These are phyloP conservation scores for Drosophila quinaria DNA, from an alignment of 2,888 invertebrate species.

Conservation along the genomic window DNA sequence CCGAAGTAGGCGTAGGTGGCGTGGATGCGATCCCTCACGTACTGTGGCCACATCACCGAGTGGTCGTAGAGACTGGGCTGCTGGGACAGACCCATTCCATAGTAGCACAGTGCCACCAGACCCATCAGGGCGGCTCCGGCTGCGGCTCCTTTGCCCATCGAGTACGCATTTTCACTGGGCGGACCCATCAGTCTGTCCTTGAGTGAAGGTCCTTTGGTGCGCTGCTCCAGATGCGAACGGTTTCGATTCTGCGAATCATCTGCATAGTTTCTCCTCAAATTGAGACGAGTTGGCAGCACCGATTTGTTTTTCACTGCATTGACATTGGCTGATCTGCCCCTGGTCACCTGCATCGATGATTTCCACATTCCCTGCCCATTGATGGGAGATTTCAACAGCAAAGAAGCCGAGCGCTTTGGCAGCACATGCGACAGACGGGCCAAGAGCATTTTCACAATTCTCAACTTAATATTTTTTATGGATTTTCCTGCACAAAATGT, in stretches of 20 bases:
- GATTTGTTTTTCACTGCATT: conserved; percentile 1
- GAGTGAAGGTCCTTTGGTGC: conserved; percentile 86
- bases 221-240: conserved; percentile 84
- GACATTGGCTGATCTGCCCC: neutral
- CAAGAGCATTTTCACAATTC: conserved; percentile 52
- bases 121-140: conserved; percentile 96
- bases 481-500: conserved; percentile 9
- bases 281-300: conserved; percentile 10
- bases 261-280: conserved; percentile 37
- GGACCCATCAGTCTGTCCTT: conserved; percentile 92
- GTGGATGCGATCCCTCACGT: conserved; percentile 95
- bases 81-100: conserved; percentile 94
- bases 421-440: conserved; percentile 52
- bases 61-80: conserved; percentile 93
- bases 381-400: conserved; percentile 22
- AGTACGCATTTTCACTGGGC: conserved; percentile 92
- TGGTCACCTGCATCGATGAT: conserved; percentile 24
- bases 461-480: neutral
- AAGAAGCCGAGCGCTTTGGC: conserved; percentile 34
- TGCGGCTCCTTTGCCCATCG: conserved; percentile 94
- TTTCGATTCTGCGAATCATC: conserved; percentile 37
- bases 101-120: conserved; percentile 96
- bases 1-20: conserved; percentile 97
- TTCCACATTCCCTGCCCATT: conserved; percentile 34
- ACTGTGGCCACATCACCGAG: conserved; percentile 96